Evolutionary conservation across 2,113 vertebrate genomes (phyloP), one percentile per base, ranked within the genome.

Genomic region (Brachyhypopomus occidentalis): DNA sequence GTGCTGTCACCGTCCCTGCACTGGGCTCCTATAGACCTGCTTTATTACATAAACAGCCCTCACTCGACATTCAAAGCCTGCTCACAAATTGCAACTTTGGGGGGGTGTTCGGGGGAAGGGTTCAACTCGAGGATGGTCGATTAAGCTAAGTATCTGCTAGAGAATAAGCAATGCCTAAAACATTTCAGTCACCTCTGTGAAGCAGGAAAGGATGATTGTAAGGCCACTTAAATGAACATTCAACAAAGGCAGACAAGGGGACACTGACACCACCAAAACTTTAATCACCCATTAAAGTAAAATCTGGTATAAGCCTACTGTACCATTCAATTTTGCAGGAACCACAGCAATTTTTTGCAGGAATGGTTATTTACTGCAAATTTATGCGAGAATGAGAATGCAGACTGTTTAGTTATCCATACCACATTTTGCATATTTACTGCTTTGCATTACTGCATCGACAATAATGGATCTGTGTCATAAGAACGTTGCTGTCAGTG

Each of bases 1-100:
- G 72, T 81, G 62, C 52, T 22, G 23, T 70, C 36, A 75, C 59
- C 72, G 3, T 48, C 72, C 62, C 79, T 59, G 48, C 22, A 25
- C 48, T 36, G 5, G 20, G 79, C 45, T 56, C 22, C 62, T 30
- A 34, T 16, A 67, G 62, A 52, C 62, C 72, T 58, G 22, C 52
- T 34, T 81, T 27, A 56, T 48, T 75, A 22, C n/a, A 69, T 16
- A 14, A 60, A n/a, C 2, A 23, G 64, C 30, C 38, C 11, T 0
- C 45, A 67, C 27, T 55, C 14, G 23, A 41, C 48, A 58, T 45
- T 30, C 34, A 25, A 16, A 52, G 45, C 11, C 17, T 30, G 22
- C 30, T 14, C 25, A 56, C 66, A 41, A 67, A 2, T 34, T 17
- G 22, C 30, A 67, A 3, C 4, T 36, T 41, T 41, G 30, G 30